These are phyloP conservation scores for Triplophysa bombifrons DNA, from an alignment of 2,797 vertebrate genomes.

Conservation along the genomic window DNA sequence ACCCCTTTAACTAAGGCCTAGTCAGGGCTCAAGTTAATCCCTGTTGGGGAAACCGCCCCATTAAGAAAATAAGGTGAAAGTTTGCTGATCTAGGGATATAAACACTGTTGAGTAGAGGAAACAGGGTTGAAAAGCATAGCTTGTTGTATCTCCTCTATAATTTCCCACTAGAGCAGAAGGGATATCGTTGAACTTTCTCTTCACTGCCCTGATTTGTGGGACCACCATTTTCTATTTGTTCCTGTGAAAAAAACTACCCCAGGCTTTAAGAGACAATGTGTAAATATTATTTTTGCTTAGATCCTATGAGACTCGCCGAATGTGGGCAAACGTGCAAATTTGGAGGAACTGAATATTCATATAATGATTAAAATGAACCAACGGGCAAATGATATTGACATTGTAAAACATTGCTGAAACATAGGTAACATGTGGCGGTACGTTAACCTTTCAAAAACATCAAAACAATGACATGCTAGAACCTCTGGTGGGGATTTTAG, in stretches of 20 bases:
- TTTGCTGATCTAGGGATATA: constrained; percentile 2
- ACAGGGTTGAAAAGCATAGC: constrained; percentile 3
- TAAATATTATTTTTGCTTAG: not conserved
- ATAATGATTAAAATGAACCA: too few relatives aligned
- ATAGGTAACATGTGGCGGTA: not conserved
- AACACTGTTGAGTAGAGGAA: not conserved
- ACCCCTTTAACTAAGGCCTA: too few relatives aligned
- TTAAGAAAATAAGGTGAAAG: not conserved
- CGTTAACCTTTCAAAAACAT: not conserved
- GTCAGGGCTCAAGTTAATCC: too few relatives aligned
- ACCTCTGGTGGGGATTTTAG: not conserved
- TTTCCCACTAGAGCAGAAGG: constrained; percentile 3
- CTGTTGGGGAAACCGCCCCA: too few relatives aligned
- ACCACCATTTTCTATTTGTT: not conserved
- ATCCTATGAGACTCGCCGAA: too few relatives aligned
- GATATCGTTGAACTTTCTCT: not conserved
- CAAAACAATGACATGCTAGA: not conserved
- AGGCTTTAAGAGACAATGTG: not conserved
- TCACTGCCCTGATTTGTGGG: not conserved
- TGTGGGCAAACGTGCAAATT: too few relatives aligned
- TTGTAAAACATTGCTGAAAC: not conserved
- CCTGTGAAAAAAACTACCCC: not conserved
- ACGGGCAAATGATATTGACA: not conserved
- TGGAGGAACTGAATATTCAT: not conserved
- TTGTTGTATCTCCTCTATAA: constrained; percentile 1